A percentile compares a stretch with the other conserved stretches of the same genome.
Evolutionary conservation across 2,888 invertebrate genomes (phyloP).

Genomic region (Aleiodes leptofemur): DNA sequence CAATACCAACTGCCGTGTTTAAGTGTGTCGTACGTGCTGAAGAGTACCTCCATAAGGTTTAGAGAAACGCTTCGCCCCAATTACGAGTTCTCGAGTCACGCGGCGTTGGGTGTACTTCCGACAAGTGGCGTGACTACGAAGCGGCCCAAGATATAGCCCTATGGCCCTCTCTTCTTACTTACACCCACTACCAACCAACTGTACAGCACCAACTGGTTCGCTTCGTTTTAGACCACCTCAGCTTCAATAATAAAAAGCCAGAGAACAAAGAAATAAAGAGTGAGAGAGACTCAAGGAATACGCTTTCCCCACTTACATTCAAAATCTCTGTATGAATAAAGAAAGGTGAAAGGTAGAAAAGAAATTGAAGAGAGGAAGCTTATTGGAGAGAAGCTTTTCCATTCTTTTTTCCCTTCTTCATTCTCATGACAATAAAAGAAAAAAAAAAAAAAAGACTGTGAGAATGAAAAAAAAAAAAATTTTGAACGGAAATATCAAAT

Average conservation of each 20-base stretch:
- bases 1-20: slow-evolving; percentile 42
- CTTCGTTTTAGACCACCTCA: slow-evolving; percentile 7
- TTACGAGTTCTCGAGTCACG: slow-evolving; percentile 46
- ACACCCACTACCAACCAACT: not conserved
- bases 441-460: too few relatives aligned
- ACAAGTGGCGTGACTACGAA: slow-evolving; percentile 48
- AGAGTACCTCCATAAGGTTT: slow-evolving; percentile 34
- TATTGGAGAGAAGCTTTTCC: not conserved
- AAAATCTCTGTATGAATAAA: slow-evolving; percentile 28
- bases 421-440: too few relatives aligned
- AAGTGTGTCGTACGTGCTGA: slow-evolving; percentile 48
- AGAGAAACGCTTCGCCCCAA: slow-evolving; percentile 47
- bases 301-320: slow-evolving; percentile 7
- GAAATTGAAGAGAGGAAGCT: slow-evolving; percentile 2
- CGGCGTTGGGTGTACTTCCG: slow-evolving; percentile 44
- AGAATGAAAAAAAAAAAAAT: too few relatives aligned
- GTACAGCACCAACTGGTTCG: not conserved
- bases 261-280: slow-evolving; percentile 17
- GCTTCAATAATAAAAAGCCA: slow-evolving; percentile 26
- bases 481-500: too few relatives aligned
- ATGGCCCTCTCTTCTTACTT: not conserved
- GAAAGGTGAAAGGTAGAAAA: not conserved
- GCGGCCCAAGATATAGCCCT: slow-evolving; percentile 42
- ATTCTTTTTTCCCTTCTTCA: too few relatives aligned
- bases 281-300: slow-evolving; percentile 18